Base-by-base conservation (phyloP, 2,113 vertebrate species). In the Zootoca vivipara region DNA sequence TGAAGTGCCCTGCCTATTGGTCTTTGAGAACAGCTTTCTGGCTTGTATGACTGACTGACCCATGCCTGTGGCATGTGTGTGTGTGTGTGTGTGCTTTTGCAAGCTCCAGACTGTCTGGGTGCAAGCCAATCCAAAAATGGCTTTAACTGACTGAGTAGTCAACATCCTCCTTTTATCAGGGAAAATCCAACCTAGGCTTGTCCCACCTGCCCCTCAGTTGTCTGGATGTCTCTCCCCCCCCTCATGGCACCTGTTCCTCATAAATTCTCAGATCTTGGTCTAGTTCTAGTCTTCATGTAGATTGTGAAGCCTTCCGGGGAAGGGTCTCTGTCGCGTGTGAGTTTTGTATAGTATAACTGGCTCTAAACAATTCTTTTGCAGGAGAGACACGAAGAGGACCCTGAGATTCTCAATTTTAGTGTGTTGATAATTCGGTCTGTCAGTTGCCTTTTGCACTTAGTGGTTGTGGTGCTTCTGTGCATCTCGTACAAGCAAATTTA, bases 1-100 rank as follows among this genome's bases (percentile, higher is more conserved):
- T 89, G 85, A 84, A 40, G 64, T 67, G 65, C 33, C 81, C 67
- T 80, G 46, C 24, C 56, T 72, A 52, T 52, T 77, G 18, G 52
- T 67, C 87, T 74, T n/a, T 38, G 67, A 35, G 69, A 74, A 56
- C 78, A 0, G 1, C 1, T 1, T 1, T 5, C 56, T 1, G 40
- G 3, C 24, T 13, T 0, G 0, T 18, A 1, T 56, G 46, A 9
- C 62, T 56, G 46, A 9, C 62, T 7, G 1, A 33, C 74, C 75
- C 0, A 0, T n/a, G 81, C 1, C 56, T 0, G 0, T 26, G 38
- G 2, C 18, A 52, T 2, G 9, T 2, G n/a, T n/a, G n/a, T n/a
- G n/a, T n/a, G 18, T 56, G 1, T 0, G 0, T 52, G 8, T 70
- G 35, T 46, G 42, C n/a, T 64, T 28, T 12, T 62, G 38, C 46